A percentile compares a stretch with the other conserved stretches of the same genome.
phyloP scores from a whole-genome alignment of 2,888 invertebrate genomes.

The Xestia xanthographa region DNA sequence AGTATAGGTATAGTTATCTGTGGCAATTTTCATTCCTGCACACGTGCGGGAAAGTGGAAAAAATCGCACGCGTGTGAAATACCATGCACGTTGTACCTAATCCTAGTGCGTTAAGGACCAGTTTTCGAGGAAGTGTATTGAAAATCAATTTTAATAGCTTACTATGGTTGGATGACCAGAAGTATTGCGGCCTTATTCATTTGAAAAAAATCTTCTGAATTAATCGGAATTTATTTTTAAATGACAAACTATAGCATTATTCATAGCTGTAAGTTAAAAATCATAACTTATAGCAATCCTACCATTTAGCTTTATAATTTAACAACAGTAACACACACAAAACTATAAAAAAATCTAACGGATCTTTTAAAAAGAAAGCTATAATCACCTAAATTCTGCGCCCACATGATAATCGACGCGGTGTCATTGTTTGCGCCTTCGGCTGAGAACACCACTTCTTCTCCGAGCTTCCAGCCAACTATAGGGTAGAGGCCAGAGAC shows the following conservation, averaged over 20 bases:
- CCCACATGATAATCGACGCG: constrained; percentile 97
- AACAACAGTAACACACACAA: neutral
- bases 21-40: no score
- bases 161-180: neutral
- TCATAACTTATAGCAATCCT: neutral
- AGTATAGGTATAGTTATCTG: no score
- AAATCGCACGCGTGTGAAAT: no score
- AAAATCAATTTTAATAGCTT: neutral
- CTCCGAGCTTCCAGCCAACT: constrained; percentile 94
- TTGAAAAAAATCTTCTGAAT: neutral
- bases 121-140: no score
- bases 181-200: neutral
- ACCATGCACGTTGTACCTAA: no score
- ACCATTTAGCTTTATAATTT: neutral
- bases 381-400: constrained; percentile 91
- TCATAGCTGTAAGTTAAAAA: neutral
- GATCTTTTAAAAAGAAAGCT: neutral
- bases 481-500: constrained; percentile 97
- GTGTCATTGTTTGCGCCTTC: constrained; percentile 97
- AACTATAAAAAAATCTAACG: neutral
- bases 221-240: neutral
- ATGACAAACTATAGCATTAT: neutral
- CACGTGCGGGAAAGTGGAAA: no score
- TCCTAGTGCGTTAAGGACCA: no score
- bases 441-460: constrained; percentile 92